These are phyloP conservation scores for Drosophila auraria DNA, from an alignment of 1,140 invertebrate genomes.

Conservation along the genomic window DNA sequence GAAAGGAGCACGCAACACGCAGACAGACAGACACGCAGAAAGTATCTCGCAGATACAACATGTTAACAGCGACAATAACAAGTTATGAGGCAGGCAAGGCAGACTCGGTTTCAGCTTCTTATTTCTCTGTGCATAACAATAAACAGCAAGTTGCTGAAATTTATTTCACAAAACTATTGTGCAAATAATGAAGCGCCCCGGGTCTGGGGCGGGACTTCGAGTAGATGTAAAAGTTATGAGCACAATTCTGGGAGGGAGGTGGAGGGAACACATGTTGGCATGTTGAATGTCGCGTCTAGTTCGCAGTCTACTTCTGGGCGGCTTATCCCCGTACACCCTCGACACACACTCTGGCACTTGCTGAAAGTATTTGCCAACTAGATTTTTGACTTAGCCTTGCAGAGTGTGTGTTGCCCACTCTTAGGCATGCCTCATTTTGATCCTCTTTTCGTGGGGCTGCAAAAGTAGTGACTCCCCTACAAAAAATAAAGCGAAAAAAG, in stretches of 20 bases:
- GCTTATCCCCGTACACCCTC: conserved; percentile 43
- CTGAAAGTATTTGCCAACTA: conserved; percentile 78
- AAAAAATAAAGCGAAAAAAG: conserved; percentile 5
- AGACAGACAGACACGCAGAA: conserved; percentile 32
- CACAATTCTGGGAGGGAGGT: conserved; percentile 44
- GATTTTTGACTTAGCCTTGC: conserved; percentile 78
- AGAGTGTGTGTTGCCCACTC: conserved; percentile 22
- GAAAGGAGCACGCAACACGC: conserved; percentile 18
- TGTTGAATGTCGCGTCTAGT: conserved; percentile 73
- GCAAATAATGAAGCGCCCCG: conserved; percentile 59
- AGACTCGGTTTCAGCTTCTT: conserved; percentile 21
- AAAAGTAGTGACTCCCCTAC: conserved; percentile 29
- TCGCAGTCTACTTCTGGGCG: conserved; percentile 36
- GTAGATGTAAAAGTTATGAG: conserved; percentile 54
- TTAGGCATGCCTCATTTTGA: conserved; percentile 43
- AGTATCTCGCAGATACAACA: conserved; percentile 74
- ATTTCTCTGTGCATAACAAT: conserved; percentile 65
- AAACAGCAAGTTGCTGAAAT: conserved; percentile 73
- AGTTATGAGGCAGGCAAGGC: conserved; percentile 61
- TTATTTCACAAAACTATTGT: conserved; percentile 77
- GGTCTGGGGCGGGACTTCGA: conserved; percentile 4
- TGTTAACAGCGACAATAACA: conserved; percentile 82
- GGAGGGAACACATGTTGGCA: conserved; percentile 68
- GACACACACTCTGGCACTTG: conserved; percentile 6
- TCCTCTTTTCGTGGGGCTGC: conserved; percentile 41